Base-by-base conservation (phyloP, 2,797 vertebrate species). In the Champsocephalus gunnari region DNA sequence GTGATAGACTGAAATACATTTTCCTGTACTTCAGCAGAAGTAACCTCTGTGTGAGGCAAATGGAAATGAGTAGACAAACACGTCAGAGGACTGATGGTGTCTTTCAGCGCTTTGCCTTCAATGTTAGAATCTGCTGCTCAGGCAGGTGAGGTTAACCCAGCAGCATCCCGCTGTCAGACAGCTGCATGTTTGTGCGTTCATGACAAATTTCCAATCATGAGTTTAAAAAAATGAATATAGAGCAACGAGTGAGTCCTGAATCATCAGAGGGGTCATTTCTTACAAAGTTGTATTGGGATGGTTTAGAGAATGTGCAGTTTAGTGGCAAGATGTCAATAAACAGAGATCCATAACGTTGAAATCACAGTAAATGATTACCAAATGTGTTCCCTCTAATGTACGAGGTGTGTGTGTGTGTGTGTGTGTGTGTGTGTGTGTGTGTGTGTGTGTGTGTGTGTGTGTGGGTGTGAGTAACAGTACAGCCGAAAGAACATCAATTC, bases 401-500 rank as follows among this genome's bases (percentile, higher is more conserved):
- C 3, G 24, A 24, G 24, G 24, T 28, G 3, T 28, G 24, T 24
- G 24, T 24, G 24, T 24, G 24, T 24, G 24, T 2, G 2, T 24
- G 24, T 24, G 24, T 2, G 2, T 24, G 24, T 24, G 24, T 24
- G 21, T 21, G 2, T 21, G 21, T 21, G 21, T 21, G 21, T 21
- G 21, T 21, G 21, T 21, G 21, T 21, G 21, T 21, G 21, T 21
- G 21, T 21, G 21, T 21, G 21, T 21, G 21, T 21, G 21, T 21
- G 21, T 21, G 21, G 1, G 21, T 21, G 21, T 21, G 2, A 78
- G 16, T 38, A 41, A 54, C 61, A 51, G 49, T 9, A 3, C 16
- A 57, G 38, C 66, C 3, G 0, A 65, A 73, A 60, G 62, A 43
- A n/a, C 47, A 53, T 19, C 19, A 19, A 70, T 63, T 74, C 55